Evolutionary conservation across 2,888 invertebrate species (phyloP), one percentile per base, ranked within the genome.

Genomic region (Perithous albicinctus): DNA sequence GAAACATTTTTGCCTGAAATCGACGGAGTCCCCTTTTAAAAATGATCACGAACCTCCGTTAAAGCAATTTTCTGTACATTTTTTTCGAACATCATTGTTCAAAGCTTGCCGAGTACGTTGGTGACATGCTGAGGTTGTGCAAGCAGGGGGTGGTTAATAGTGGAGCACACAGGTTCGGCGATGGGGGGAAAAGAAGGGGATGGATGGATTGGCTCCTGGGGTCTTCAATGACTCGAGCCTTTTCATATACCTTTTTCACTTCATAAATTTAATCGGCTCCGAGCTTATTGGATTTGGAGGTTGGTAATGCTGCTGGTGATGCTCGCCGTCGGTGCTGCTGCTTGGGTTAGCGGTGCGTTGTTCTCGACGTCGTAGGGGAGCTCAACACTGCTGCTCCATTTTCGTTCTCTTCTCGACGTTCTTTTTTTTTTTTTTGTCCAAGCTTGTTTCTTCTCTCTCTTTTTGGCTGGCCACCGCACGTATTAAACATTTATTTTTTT

Each of bases 261-360:
- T 90, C 90, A 90, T 89, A 90, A 91, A 92, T 92, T 92, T 91
- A 91, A 92, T 91, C 90, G 89, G 87, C 89, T 89, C 87, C 87
- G 86, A 87, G 87, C 88, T 91, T 92, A 92, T 91, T 91, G 91
- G 89, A 90, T 91, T 89, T 86, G 79, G 35, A 84, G 86, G 85
- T 84, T 86, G 85, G 85, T 83, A 84, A 85, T 77, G 83, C 48
- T 70, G 74, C 43, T 23, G 59, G 32, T 63, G 63, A 77, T 72
- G 32, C 51, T 79, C 61, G 64, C 59, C 66, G 18, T 51, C 67
- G 18, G 64, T 78, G 38, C 64, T 41, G 66, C 79, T 56, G n/a
- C n/a, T n/a, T n/a, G n/a, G n/a, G n/a, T 79, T 26, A 73, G 38
- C 59, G 59, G 74, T 78, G 64, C 20, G 54, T 18, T 51, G 1